Evolutionary conservation across 2,113 vertebrate genomes (phyloP).

Genomic region (Ptilonorhynchus violaceus): DNA sequence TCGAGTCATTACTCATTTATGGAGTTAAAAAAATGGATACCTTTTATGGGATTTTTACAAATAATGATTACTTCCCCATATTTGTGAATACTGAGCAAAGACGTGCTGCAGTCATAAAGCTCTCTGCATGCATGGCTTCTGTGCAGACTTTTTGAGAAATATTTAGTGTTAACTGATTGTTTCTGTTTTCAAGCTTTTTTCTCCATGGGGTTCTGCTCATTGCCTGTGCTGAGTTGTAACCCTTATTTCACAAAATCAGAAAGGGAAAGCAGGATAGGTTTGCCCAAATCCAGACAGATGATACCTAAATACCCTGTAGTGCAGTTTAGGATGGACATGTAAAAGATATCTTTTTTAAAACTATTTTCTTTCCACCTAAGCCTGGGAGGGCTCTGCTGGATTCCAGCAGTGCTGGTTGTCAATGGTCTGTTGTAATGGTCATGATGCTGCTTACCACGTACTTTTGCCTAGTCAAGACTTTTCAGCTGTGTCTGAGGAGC

Average conservation of each 20-base stretch:
- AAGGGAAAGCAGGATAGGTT: neutral
- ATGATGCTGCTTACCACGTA: neutral
- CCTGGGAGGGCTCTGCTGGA: neutral
- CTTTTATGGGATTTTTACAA: conserved; percentile 68
- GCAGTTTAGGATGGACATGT: neutral
- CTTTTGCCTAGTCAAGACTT: neutral
- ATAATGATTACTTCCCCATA: conserved; percentile 26
- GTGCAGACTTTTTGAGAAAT: neutral
- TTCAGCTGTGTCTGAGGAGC: neutral
- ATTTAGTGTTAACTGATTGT: neutral
- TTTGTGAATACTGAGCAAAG: conserved; percentile 30
- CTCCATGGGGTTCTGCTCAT: neutral
- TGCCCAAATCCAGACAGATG: neutral
- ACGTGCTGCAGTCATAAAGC: neutral
- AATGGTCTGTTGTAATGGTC: neutral
- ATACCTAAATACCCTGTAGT: neutral
- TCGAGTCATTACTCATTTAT: conserved; percentile 57
- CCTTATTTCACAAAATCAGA: neutral
- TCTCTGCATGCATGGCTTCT: neutral
- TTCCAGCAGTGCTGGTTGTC: neutral
- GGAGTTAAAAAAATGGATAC: conserved; percentile 52
- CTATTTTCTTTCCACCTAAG: neutral
- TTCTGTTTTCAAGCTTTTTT: neutral
- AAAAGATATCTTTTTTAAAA: neutral
- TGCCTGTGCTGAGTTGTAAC: neutral